Evolutionary conservation across 2,113 vertebrate species (phyloP).

Genomic region (Balaenoptera acutorostrata): DNA sequence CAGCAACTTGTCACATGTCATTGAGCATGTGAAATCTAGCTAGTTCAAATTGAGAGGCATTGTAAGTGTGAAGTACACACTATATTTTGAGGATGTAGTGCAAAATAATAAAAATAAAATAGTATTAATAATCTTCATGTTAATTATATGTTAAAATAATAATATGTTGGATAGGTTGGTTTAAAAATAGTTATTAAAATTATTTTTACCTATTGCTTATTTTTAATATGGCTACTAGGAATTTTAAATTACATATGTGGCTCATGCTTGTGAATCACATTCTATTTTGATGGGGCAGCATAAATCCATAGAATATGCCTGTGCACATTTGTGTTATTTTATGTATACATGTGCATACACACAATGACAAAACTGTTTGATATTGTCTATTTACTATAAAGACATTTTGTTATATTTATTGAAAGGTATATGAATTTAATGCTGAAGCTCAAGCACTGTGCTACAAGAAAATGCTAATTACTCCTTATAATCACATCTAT

Average conservation of each 20-base stretch:
- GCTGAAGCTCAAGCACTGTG: neutral
- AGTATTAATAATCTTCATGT: neutral
- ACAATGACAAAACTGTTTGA: neutral
- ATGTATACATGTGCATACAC: neutral
- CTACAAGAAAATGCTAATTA: neutral
- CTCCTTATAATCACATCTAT: neutral
- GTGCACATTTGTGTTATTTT: neutral
- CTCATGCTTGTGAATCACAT: neutral
- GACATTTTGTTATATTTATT: neutral
- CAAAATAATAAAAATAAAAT: neutral
- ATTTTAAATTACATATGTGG: neutral
- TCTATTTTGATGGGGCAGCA: neutral
- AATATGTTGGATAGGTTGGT: neutral
- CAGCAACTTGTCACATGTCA: neutral
- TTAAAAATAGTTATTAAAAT: neutral
- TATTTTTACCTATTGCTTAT: neutral
- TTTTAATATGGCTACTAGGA: neutral
- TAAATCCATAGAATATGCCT: neutral
- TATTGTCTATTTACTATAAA: neutral
- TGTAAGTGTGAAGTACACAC: neutral
- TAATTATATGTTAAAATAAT: neutral
- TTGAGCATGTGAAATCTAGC: neutral
- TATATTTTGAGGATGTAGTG: neutral
- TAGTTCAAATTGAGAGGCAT: neutral
- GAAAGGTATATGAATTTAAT: neutral